These are phyloP conservation scores for Diplosoma virens DNA, from an alignment of 23 tunicate genomes.

Conservation along the genomic window DNA sequence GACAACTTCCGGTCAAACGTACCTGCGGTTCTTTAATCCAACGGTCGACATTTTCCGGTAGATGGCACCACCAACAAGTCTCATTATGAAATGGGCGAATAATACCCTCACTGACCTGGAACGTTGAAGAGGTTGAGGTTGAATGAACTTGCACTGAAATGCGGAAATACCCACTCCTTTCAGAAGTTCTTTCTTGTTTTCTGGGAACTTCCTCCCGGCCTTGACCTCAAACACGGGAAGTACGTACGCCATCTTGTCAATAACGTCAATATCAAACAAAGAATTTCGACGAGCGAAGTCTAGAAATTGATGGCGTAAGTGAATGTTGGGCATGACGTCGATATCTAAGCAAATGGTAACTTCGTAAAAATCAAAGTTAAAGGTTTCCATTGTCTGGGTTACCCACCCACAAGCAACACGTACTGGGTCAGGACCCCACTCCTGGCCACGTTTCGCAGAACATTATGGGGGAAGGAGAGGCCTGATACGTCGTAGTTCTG, in stretches of 20 bases:
- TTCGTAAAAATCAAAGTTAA: no score
- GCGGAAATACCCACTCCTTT: conserved; percentile 34
- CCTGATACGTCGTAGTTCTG: conserved; percentile 85
- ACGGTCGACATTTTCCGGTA: conserved; percentile 68
- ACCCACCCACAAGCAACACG: conserved; percentile 88
- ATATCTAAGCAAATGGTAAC: conserved; percentile 49
- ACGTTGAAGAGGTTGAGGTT: background rate
- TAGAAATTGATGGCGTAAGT: conserved; percentile 62
- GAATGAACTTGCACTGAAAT: background rate
- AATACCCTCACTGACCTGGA: conserved; percentile 49
- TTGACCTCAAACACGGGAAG: conserved; percentile 87
- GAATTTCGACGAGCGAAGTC: conserved; percentile 54
- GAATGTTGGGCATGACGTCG: conserved; percentile 83
- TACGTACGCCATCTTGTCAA: conserved; percentile 74
- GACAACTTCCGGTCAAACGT: no score
- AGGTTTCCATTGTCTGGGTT: background rate
- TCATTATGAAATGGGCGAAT: conserved; percentile 97
- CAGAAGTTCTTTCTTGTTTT: conserved; percentile 68
- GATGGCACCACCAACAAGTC: conserved; percentile 99
- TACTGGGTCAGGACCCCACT: conserved; percentile 81
- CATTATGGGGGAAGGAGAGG: conserved; percentile 92
- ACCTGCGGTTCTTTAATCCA: conserved; percentile 88
- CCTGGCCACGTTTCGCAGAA: conserved; percentile 90
- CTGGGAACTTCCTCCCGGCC: conserved; percentile 53
- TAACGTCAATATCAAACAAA: conserved; percentile 14